phyloP scores from a whole-genome alignment of 2,113 vertebrate genomes.

The Athene noctua region DNA sequence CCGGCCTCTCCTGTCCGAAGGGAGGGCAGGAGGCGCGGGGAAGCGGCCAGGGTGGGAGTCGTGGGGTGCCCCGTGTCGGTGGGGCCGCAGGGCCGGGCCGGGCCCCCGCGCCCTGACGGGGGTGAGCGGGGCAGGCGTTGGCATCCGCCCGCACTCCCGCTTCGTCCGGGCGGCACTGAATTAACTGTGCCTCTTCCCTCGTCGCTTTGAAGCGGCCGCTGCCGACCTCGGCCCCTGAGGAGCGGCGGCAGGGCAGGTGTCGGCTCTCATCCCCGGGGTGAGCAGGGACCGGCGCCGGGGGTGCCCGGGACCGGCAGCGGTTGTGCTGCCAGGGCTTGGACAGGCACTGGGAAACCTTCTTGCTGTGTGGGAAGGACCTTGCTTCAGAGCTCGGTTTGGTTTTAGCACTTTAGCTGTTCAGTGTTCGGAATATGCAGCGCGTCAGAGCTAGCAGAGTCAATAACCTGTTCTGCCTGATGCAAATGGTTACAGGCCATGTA shows the following conservation, averaged over 20 bases:
- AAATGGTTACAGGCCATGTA: not conserved
- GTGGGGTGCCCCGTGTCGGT: fast-evolving
- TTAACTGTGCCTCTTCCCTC: fast-evolving
- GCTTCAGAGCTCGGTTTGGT: too few relatives aligned
- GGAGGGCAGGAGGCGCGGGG: not conserved
- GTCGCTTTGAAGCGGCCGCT: not conserved
- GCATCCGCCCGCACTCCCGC: fast-evolving
- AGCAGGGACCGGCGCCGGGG: not conserved
- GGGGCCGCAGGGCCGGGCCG: not conserved
- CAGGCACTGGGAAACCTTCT: not conserved
- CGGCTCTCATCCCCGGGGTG: not conserved
- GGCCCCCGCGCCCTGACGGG: fast-evolving
- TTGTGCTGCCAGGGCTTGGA: not conserved
- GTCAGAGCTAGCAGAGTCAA: not conserved
- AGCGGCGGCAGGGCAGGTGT: not conserved
- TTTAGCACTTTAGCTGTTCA: not conserved
- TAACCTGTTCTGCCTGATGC: not conserved
- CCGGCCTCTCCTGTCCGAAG: not conserved
- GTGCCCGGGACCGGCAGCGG: not conserved
- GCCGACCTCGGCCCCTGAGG: not conserved
- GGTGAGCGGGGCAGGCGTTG: not conserved
- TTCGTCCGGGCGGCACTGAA: not conserved
- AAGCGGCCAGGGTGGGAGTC: fast-evolving
- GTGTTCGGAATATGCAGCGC: not conserved
- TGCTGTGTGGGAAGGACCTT: fast-evolving